Base-by-base conservation (phyloP, 2,888 invertebrate species). In the Caenorhabditis zanzibari region DNA sequence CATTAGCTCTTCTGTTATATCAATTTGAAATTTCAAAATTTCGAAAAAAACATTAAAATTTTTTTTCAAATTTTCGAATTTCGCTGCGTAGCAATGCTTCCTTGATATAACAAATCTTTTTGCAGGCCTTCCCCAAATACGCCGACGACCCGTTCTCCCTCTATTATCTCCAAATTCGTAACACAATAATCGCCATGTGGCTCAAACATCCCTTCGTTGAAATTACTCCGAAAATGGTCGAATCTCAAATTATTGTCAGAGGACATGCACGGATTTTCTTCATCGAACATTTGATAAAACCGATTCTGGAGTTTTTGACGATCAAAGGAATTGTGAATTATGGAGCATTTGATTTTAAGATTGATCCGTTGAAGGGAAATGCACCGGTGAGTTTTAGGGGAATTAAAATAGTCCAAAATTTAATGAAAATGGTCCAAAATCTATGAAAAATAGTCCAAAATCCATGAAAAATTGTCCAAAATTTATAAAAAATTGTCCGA, bases 181-280 rank as follows among this genome's bases (percentile, higher is more conserved):
- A 93, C 88, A 90, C 93, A 14, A 90, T 93, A 26, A 81, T 93
- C 32, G 91, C 93, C 2, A 84, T 93, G 26, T 94, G 94, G 94
- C 90, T 92, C 81, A 82, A 91, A 38, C 91, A 93, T 86, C 92
- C 92, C 16, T 92, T 92, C 88, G 93, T 93, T 81, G 72, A 82
- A 24, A 19, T 82, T 10, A 82, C 82, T 0, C 41, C 10, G 1
- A 32, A 32, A 49, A 82, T 79, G 77, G 77, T 82, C 4, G 74
- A 77, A 26, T 4, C 44, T 0, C 82, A 82, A 16, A 79, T 82
- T 6, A 82, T 82, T 38, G 73, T 77, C 10, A 35, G 82, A 24
- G 82, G 82, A 12, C 82, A 82, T 41, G 77, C 82, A 0, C 22
- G 82, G 14, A 74, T 82, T 0, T 82, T 74, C 72, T 47, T 82